Percentiles rank a stretch among this genome's conserved stretches.
phyloP scores from a whole-genome alignment of 2,888 invertebrate species.

The Chaetogeoica ovagalla region DNA sequence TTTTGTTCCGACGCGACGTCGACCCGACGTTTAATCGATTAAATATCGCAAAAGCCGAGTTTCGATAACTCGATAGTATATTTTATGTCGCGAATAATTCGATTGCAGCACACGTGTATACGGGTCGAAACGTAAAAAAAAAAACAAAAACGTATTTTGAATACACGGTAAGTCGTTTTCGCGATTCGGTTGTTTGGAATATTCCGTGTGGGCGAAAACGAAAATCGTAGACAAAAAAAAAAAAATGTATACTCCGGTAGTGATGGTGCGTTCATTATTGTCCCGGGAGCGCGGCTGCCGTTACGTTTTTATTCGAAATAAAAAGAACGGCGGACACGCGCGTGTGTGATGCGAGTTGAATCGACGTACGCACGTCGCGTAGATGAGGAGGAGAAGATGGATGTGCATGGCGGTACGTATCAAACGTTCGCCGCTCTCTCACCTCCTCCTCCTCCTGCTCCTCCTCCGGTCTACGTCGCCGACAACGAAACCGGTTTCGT shows the following conservation, averaged over 20 bases:
- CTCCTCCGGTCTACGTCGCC: constrained; percentile 51
- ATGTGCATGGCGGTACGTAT: constrained; percentile 48
- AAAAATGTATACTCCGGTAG: not conserved
- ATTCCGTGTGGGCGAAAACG: not conserved
- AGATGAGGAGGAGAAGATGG: constrained; percentile 22
- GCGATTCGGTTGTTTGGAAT: no score
- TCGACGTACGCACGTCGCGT: not conserved
- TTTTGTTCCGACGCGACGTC: no score
- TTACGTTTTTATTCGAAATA: constrained; percentile 33
- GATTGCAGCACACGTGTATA: no score
- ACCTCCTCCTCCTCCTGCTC: not conserved
- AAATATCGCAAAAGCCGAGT: not conserved
- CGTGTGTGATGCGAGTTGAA: constrained; percentile 38
- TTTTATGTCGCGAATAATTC: no score
- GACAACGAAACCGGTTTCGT: constrained; percentile 53
- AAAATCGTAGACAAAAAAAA: not conserved
- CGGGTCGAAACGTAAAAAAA: not conserved
- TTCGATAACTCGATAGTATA: no score
- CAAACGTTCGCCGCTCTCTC: constrained; percentile 50
- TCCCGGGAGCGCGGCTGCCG: not conserved
- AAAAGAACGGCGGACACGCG: constrained; percentile 1
- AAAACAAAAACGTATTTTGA: no score
- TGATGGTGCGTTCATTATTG: constrained; percentile 3
- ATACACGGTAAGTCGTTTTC: no score
- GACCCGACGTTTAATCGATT: no score